phyloP scores from a whole-genome alignment of 2,797 vertebrate species.

The Mycteria americana region DNA sequence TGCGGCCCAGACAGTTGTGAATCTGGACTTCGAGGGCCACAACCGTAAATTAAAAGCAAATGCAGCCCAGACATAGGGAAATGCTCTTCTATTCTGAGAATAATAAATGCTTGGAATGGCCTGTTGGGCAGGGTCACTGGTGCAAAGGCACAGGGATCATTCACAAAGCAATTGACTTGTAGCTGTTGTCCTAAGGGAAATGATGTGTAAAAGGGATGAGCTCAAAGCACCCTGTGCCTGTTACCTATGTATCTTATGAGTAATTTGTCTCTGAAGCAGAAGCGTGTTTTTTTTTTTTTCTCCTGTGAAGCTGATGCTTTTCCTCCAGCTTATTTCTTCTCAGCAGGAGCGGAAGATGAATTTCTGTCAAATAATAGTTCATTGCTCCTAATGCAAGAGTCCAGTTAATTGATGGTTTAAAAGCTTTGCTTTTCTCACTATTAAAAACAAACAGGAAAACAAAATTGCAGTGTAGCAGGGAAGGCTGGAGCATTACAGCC shows the following conservation, averaged over 20 bases:
- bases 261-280: conserved; percentile 28
- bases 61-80: not conserved
- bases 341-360: conserved; percentile 56
- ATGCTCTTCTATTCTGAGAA: not conserved
- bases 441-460: not conserved
- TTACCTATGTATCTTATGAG: conserved; percentile 19
- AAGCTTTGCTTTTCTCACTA: not conserved
- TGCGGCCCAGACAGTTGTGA: not conserved
- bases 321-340: conserved; percentile 28
- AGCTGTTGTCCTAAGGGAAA: conserved; percentile 25
- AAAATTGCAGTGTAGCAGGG: not conserved
- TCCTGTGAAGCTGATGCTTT: not conserved
- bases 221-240: not conserved
- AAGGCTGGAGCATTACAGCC: not conserved
- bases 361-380: conserved; percentile 24
- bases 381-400: conserved; percentile 38
- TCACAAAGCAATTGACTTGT: not conserved
- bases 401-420: conserved; percentile 54
- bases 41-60: not conserved
- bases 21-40: not conserved
- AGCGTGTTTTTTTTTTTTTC: not conserved
- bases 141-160: not conserved
- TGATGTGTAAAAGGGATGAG: conserved; percentile 17
- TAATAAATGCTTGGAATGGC: not conserved
- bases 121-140: not conserved